These are phyloP conservation scores for Bubo blakistoni DNA, from an alignment of 2,113 vertebrate genomes.

Conservation along the genomic window DNA sequence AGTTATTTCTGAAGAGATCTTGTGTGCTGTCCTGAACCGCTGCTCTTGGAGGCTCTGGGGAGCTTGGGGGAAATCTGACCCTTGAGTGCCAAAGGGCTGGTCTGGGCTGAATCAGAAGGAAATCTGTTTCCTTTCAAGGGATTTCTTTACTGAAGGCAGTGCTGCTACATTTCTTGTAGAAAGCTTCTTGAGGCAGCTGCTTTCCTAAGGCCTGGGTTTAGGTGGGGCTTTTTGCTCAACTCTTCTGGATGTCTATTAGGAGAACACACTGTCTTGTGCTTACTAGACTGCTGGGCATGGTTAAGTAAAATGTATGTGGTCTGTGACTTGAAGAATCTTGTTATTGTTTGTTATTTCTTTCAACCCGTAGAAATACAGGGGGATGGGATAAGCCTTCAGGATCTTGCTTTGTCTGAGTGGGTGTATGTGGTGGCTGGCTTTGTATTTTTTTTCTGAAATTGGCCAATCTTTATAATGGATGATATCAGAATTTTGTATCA, in stretches of 20 bases:
- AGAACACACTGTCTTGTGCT: not conserved
- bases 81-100: not conserved
- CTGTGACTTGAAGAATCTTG: not conserved
- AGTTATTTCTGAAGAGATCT: not conserved
- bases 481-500: not conserved
- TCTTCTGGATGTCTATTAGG: not conserved
- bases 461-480: not conserved
- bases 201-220: not conserved
- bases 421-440: not conserved
- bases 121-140: not conserved
- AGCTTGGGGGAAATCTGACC: not conserved
- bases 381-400: not conserved
- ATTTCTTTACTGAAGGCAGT: not conserved
- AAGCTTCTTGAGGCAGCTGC: not conserved
- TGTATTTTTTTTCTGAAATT: not conserved
- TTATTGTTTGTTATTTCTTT: not conserved
- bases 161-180: not conserved
- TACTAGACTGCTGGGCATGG: not conserved
- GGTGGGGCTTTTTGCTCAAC: not conserved
- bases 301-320: not conserved
- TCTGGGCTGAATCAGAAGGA: not conserved
- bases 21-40: not conserved
- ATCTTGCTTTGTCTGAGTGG: not conserved
- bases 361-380: accelerated
- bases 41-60: not conserved